These are phyloP conservation scores for Phyto melanocephala DNA, from an alignment of 2,888 invertebrate species.

Conservation along the genomic window DNA sequence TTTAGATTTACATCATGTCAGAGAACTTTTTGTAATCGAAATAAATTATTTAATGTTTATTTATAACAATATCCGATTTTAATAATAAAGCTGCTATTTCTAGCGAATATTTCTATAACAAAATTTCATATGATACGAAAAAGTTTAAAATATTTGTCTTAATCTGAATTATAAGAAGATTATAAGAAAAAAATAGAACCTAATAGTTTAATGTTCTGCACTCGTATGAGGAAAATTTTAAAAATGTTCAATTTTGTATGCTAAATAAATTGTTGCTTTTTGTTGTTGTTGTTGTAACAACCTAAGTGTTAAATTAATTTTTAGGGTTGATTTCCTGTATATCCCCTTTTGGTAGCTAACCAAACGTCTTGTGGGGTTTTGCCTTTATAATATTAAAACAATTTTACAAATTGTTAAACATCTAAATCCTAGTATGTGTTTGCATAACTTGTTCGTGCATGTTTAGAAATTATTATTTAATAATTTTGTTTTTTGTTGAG, in stretches of 20 bases:
- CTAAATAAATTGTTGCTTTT: conserved; percentile 44
- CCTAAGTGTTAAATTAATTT: conserved; percentile 60
- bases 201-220: conserved; percentile 21
- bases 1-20: too few relatives aligned
- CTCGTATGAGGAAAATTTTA: background rate
- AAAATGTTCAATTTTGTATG: conserved; percentile 1
- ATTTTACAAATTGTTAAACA: conserved; percentile 24
- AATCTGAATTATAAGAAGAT: too few relatives aligned
- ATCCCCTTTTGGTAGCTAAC: background rate
- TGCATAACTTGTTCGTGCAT: conserved; percentile 33
- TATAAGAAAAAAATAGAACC: too few relatives aligned
- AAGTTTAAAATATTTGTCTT: too few relatives aligned
- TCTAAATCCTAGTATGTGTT: conserved; percentile 7
- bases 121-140: too few relatives aligned
- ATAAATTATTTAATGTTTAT: too few relatives aligned
- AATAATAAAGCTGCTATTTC: too few relatives aligned
- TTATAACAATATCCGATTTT: too few relatives aligned
- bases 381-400: conserved; percentile 1
- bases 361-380: conserved; percentile 36
- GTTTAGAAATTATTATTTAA: conserved; percentile 56
- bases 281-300: conserved; percentile 46
- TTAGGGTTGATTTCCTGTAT: conserved; percentile 58
- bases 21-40: too few relatives aligned
- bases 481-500: conserved; percentile 55
- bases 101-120: too few relatives aligned